Evolutionary conservation across 2,797 vertebrate species (phyloP).

Genomic region (Rousettus madagascariensis): DNA sequence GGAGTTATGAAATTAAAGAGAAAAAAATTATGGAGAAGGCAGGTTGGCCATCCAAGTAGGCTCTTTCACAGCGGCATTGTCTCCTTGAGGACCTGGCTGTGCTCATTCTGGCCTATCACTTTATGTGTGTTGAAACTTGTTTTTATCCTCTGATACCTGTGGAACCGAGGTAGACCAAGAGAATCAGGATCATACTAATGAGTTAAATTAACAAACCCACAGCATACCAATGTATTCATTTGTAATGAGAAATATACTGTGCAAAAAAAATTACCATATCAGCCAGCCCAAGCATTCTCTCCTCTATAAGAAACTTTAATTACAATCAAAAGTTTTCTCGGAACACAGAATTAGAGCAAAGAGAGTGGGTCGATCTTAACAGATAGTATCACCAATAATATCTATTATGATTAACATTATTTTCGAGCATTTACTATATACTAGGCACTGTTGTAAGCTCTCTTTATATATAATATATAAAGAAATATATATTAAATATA

Average conservation of each 20-base stretch:
- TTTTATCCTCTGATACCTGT: slow-evolving; percentile 20
- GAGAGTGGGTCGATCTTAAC: not conserved
- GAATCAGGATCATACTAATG: not conserved
- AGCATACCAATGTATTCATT: not conserved
- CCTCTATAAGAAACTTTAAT: not conserved
- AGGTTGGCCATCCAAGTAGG: not conserved
- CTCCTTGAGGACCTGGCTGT: not conserved
- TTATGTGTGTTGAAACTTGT: not conserved
- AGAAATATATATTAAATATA: too few species aligned
- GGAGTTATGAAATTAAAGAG: not conserved
- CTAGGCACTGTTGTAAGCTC: not conserved
- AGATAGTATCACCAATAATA: not conserved
- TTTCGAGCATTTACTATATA: not conserved
- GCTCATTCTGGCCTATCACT: not conserved
- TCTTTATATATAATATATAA: not conserved
- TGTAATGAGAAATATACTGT: not conserved
- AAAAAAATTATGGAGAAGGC: not conserved
- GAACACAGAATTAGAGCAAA: not conserved
- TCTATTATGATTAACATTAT: not conserved
- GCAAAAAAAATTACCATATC: not conserved
- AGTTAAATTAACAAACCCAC: not conserved
- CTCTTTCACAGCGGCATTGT: not conserved
- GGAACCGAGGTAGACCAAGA: not conserved
- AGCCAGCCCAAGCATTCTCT: not conserved
- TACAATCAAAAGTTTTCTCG: not conserved